Conservation (phyloP, 2,113 vertebrate species). For the Clarias gariepinus region DNA sequence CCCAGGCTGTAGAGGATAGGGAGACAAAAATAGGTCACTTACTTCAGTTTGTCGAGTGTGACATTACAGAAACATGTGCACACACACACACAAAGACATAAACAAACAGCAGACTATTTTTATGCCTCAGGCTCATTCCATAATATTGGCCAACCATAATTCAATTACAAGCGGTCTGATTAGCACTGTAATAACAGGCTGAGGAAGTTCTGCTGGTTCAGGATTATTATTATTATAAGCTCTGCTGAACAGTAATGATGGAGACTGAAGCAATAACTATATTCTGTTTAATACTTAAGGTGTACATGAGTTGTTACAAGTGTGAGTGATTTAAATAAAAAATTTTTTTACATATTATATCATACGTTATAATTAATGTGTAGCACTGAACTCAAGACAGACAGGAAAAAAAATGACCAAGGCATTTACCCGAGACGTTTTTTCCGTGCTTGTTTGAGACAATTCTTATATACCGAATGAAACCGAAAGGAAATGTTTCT, state of each 20-base stretch:
- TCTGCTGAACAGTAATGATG: neutral
- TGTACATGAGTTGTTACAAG: neutral
- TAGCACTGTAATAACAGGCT: conserved; percentile 4
- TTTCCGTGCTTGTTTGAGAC: neutral
- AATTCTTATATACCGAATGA: too few relatives aligned
- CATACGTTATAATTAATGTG: neutral
- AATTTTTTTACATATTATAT: neutral
- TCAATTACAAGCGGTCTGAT: conserved; percentile 27
- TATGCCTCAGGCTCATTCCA: conserved; percentile 11
- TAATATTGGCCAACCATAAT: conserved; percentile 36
- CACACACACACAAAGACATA: conserved; percentile 27
- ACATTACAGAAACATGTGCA: conserved; percentile 36
- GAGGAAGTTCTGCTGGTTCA: neutral
- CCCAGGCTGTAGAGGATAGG: neutral
- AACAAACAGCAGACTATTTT: conserved; percentile 46
- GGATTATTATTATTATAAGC: neutral
- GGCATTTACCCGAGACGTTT: neutral
- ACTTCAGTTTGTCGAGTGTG: conserved; percentile 35
- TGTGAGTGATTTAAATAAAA: neutral
- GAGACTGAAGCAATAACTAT: neutral
- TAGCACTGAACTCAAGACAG: neutral
- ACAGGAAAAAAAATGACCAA: neutral
- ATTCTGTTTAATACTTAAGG: neutral
- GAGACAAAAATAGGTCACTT: conserved; percentile 23
- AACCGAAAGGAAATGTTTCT: too few relatives aligned